Evolutionary conservation across 2,797 vertebrate species (phyloP).

Genomic region (Linurgus olivaceus): DNA sequence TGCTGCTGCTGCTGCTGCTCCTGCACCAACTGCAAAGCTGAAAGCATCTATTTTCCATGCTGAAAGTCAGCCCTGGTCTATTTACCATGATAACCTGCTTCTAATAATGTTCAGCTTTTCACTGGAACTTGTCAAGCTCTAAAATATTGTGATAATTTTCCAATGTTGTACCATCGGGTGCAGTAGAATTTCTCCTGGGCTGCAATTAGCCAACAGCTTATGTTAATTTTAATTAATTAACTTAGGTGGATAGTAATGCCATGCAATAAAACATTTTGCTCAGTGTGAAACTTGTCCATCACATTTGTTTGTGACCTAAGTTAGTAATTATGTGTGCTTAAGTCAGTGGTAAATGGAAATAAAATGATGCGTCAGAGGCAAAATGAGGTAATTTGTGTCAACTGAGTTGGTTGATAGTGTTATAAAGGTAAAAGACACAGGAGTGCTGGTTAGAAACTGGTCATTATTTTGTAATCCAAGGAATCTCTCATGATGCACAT

Average conservation of each 20-base stretch:
- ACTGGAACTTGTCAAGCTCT: conserved; percentile 58
- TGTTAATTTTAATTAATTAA: conserved; percentile 73
- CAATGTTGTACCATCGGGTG: conserved; percentile 44
- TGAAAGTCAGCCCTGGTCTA: background rate
- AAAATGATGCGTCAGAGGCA: conserved; percentile 58
- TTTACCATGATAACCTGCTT: conserved; percentile 21
- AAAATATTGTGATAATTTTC: conserved; percentile 68
- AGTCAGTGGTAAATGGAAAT: conserved; percentile 64
- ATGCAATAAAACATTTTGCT: conserved; percentile 66
- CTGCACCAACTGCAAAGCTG: background rate
- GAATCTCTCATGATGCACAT: conserved; percentile 56
- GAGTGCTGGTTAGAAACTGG: conserved; percentile 57
- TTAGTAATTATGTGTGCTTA: conserved; percentile 68
- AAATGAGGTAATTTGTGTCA: conserved; percentile 67
- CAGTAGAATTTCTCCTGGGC: conserved; percentile 68
- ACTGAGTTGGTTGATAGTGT: conserved; percentile 54
- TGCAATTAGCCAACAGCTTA: conserved; percentile 68
- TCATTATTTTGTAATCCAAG: conserved; percentile 64
- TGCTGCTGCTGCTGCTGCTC: background rate
- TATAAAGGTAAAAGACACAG: conserved; percentile 62
- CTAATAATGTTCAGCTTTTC: conserved; percentile 26
- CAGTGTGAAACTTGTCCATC: conserved; percentile 59
- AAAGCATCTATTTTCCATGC: background rate
- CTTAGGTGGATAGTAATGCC: conserved; percentile 46
- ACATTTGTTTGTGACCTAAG: conserved; percentile 70